Conservation (phyloP, 1,140 invertebrate genomes). For the Chrysopa pallens region DNA sequence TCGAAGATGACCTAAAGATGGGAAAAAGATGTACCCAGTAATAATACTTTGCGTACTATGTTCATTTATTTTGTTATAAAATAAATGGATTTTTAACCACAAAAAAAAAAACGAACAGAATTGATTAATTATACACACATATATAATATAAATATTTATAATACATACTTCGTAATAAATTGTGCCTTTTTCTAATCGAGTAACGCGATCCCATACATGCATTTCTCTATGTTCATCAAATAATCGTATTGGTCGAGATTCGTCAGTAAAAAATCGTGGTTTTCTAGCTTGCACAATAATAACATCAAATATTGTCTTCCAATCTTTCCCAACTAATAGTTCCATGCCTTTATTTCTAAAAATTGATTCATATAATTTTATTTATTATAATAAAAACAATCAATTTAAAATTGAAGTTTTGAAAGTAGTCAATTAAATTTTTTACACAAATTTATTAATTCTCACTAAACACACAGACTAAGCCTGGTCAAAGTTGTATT, state of each 20-base stretch:
- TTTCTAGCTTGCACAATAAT: slow-evolving; percentile 90
- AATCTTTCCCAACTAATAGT: slow-evolving; percentile 72
- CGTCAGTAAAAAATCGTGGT: slow-evolving; percentile 89
- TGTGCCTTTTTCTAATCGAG: slow-evolving; percentile 65
- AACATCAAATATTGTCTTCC: slow-evolving; percentile 85
- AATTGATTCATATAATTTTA: slow-evolving; percentile 6
- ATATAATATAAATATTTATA: too few relatives aligned
- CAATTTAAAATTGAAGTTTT: neutral
- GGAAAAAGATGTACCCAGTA: too few relatives aligned
- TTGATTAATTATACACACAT: too few relatives aligned
- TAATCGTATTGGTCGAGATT: slow-evolving; percentile 71
- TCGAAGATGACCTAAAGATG: too few relatives aligned
- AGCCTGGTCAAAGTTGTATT: too few relatives aligned
- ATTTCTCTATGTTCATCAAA: slow-evolving; percentile 66
- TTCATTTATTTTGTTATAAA: too few relatives aligned
- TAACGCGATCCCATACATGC: slow-evolving; percentile 83
- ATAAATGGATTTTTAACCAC: too few relatives aligned
- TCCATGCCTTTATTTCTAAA: slow-evolving; percentile 80
- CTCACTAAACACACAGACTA: too few relatives aligned
- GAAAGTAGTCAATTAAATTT: too few relatives aligned
- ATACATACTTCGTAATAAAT: slow-evolving; percentile 76
- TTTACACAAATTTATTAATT: too few relatives aligned
- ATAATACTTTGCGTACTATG: too few relatives aligned
- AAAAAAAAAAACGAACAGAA: too few relatives aligned
- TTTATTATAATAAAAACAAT: neutral